These are phyloP conservation scores for Onchidella celtica DNA, from an alignment of 2,888 invertebrate genomes.

Conservation along the genomic window DNA sequence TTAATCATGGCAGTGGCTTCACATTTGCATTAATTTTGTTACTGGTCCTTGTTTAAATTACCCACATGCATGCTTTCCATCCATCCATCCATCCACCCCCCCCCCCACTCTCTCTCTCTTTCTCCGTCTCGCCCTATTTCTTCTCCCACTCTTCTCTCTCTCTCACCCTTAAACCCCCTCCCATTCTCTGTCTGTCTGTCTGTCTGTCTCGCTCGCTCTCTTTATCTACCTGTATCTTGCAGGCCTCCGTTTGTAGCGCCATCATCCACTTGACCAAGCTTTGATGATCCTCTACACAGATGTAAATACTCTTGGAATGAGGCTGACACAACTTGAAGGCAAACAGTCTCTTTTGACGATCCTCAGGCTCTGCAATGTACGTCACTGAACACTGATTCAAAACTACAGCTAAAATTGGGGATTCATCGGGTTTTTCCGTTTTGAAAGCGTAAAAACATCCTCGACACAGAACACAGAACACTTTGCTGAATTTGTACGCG, in stretches of 20 bases:
- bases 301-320: conserved; percentile 63
- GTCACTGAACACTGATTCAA: conserved; percentile 64
- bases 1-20: no score
- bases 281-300: conserved; percentile 61
- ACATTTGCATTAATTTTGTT: no score
- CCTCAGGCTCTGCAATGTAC: conserved; percentile 60
- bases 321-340: conserved; percentile 69
- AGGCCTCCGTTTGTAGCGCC: conserved; percentile 67
- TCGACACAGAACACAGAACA: conserved; percentile 69
- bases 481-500: conserved; percentile 63
- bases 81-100: neutral
- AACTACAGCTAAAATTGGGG: conserved; percentile 60
- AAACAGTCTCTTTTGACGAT: conserved; percentile 60
- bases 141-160: neutral
- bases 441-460: conserved; percentile 71
- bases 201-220: no score
- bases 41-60: no score
- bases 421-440: conserved; percentile 60
- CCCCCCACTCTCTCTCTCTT: neutral
- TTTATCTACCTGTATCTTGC: conserved; percentile 57
- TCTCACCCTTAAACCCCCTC: neutral
- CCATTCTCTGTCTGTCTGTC: neutral
- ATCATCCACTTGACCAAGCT: conserved; percentile 68
- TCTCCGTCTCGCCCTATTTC: neutral
- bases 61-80: no score